phyloP scores from a whole-genome alignment of 1,140 invertebrate species.

The Bombus waltoni region DNA sequence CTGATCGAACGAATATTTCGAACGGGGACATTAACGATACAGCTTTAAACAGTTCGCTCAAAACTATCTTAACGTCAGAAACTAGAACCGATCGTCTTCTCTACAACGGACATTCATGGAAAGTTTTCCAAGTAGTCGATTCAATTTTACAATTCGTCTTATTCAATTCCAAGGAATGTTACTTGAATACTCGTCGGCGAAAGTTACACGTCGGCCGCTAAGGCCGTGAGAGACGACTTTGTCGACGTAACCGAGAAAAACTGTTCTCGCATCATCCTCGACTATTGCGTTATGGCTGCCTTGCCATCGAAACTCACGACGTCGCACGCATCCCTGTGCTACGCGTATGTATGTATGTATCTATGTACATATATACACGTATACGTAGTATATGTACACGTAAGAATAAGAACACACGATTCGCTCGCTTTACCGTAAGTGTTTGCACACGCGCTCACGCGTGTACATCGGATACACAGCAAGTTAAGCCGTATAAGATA shows the following conservation, averaged over 20 bases:
- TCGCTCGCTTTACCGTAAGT: background rate
- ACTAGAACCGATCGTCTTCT: background rate
- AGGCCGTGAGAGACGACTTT: conserved; percentile 32
- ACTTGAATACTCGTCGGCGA: background rate
- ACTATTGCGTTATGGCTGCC: conserved; percentile 53
- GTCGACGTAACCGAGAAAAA: conserved; percentile 62
- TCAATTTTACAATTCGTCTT: conserved; percentile 39
- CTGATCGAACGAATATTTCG: background rate
- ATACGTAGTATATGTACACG: background rate
- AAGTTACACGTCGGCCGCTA: conserved; percentile 7
- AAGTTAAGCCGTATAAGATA: conserved; percentile 74
- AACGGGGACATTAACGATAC: background rate
- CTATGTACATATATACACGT: background rate
- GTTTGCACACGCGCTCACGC: background rate
- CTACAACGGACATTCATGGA: background rate
- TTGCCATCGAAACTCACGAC: conserved; percentile 40
- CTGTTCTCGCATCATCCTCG: conserved; percentile 51
- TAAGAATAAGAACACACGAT: background rate
- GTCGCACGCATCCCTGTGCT: background rate
- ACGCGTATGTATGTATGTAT: background rate
- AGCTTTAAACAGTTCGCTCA: background rate
- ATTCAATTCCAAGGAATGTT: conserved; percentile 4
- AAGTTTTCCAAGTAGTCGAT: conserved; percentile 18
- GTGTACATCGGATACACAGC: conserved; percentile 15
- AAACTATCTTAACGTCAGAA: background rate